A percentile compares a stretch with the other conserved stretches of the same genome.
Evolutionary conservation across 2,113 vertebrate species (phyloP).

Genomic region (Indicator maculatus): DNA sequence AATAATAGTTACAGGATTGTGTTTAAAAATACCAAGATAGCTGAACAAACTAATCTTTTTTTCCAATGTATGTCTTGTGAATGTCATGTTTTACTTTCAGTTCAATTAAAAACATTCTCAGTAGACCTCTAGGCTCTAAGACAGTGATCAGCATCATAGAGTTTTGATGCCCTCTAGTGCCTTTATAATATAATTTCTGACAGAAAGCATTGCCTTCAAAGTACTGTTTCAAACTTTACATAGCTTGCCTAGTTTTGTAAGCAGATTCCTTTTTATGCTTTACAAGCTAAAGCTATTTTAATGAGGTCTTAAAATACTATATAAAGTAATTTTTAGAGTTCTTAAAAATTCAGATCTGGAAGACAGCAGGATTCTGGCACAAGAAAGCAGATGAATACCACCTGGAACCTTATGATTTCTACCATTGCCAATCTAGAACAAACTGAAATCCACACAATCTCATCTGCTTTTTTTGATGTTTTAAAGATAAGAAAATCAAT

Average conservation of each 20-base stretch:
- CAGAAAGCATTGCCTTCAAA: not conserved
- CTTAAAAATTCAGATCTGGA: not conserved
- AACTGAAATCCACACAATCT: not conserved
- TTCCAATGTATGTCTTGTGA: not conserved
- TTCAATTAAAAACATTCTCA: not conserved
- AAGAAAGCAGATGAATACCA: not conserved
- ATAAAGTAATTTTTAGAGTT: not conserved
- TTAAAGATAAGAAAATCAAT: not conserved
- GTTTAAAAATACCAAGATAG: not conserved
- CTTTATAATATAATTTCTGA: not conserved
- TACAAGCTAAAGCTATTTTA: not conserved
- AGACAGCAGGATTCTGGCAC: not conserved
- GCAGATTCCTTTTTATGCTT: not conserved
- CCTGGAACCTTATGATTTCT: not conserved
- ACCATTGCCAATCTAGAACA: not conserved
- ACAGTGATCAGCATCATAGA: not conserved
- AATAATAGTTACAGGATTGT: not conserved
- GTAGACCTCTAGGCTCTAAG: not conserved
- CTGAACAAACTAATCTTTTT: not conserved
- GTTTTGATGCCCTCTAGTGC: slow-evolving; percentile 67
- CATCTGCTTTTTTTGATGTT: not conserved
- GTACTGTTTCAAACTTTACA: not conserved
- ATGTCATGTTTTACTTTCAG: not conserved
- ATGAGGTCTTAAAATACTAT: not conserved
- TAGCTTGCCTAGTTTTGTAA: not conserved